Conservation (phyloP, 1,140 invertebrate genomes). For the Aporrectodea caliginosa region DNA sequence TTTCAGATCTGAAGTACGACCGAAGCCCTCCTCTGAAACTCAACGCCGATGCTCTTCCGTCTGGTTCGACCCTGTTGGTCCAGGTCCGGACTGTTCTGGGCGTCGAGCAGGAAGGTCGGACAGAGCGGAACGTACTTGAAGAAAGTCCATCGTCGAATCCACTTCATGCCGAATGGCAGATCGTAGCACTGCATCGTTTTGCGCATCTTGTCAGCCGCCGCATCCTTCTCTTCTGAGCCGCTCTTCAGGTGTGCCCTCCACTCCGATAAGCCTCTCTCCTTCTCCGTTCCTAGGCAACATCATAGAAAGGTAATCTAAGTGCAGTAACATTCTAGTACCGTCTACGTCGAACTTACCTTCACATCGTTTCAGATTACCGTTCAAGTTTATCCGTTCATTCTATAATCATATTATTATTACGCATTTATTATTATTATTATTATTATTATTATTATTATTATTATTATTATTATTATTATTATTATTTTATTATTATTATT, state of each 20-base stretch:
- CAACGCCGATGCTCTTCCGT: background rate
- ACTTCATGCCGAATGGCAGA: slow-evolving; percentile 11
- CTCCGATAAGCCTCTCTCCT: background rate
- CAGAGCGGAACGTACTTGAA: slow-evolving; percentile 17
- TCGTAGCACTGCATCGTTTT: background rate
- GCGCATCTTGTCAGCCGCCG: background rate
- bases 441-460: no score
- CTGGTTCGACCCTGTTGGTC: background rate
- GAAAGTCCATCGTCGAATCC: background rate
- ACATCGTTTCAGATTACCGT: no score
- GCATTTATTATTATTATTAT: no score
- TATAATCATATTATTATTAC: no score
- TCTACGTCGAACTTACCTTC: no score
- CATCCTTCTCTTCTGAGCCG: background rate
- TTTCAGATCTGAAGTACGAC: background rate
- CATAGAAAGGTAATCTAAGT: no score
- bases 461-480: no score
- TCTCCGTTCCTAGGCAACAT: background rate
- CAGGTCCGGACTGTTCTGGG: background rate
- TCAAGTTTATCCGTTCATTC: no score
- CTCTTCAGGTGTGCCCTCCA: background rate
- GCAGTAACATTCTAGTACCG: no score
- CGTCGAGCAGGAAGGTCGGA: slow-evolving; percentile 2
- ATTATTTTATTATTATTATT: no score
- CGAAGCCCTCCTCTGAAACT: background rate